phyloP scores from a whole-genome alignment of 2,113 vertebrate species.

The Centrocercus urophasianus region DNA sequence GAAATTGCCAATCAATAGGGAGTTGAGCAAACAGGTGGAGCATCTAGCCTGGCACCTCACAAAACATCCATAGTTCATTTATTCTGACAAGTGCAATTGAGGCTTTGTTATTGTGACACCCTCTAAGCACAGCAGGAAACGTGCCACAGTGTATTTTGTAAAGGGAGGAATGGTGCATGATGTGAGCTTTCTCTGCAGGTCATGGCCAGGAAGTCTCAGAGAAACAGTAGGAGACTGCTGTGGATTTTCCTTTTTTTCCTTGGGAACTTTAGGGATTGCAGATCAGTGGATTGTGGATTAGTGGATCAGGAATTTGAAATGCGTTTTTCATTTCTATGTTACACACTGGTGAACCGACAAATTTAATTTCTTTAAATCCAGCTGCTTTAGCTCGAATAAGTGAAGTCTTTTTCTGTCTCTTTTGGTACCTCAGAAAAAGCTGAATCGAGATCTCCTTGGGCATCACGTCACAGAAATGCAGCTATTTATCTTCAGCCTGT shows the following conservation, averaged over 20 bases:
- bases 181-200: neutral
- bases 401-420: neutral
- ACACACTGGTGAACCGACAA: constrained; percentile 64
- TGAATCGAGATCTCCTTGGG: neutral
- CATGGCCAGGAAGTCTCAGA: neutral
- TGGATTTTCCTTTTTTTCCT: constrained; percentile 30
- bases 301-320: constrained; percentile 40
- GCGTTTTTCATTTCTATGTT: constrained; percentile 45
- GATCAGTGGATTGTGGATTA: constrained; percentile 46
- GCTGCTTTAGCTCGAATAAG: constrained; percentile 16
- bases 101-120: neutral
- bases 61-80: neutral
- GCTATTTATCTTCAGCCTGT: neutral
- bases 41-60: neutral
- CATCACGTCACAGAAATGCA: neutral
- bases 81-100: neutral
- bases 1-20: neutral
- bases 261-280: constrained; percentile 7
- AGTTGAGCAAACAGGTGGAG: neutral
- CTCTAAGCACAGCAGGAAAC: neutral
- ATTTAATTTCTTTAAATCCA: constrained; percentile 58
- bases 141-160: neutral
- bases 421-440: neutral
- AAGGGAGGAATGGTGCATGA: neutral
- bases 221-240: neutral